A percentile compares a stretch with the other conserved stretches of the same genome.
Evolutionary conservation across 2,113 vertebrate species (phyloP).

Genomic region (Myrmecobius fasciatus): DNA sequence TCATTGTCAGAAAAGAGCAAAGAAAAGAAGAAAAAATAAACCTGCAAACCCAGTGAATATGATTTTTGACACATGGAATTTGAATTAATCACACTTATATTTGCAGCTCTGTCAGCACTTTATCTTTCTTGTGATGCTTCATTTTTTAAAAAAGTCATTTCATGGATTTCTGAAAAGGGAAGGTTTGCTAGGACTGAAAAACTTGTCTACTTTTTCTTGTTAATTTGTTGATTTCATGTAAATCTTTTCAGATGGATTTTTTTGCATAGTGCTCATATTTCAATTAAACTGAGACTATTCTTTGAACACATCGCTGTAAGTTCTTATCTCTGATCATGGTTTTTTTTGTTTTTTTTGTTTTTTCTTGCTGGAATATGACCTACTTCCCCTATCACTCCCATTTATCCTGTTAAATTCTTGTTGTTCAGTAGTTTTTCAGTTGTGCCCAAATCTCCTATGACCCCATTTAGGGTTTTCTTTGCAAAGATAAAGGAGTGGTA

Average conservation of each 20-base stretch:
- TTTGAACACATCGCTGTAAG: not conserved
- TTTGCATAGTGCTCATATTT: not conserved
- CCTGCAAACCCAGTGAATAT: not conserved
- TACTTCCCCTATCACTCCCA: not conserved
- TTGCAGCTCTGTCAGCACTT: not conserved
- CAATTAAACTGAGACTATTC: not conserved
- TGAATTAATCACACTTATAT: not conserved
- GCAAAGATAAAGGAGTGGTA: not conserved
- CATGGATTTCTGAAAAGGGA: not conserved
- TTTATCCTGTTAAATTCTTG: not conserved
- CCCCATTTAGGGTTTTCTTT: not conserved
- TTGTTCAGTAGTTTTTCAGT: not conserved
- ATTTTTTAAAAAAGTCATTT: not conserved
- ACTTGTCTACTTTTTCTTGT: not conserved
- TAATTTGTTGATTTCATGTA: not conserved
- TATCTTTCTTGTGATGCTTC: not conserved
- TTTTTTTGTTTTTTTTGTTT: too few species aligned
- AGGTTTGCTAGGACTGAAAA: not conserved
- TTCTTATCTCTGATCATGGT: not conserved
- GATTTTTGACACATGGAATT: not conserved
- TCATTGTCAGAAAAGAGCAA: not conserved
- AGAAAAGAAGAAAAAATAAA: not conserved
- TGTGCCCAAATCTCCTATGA: not conserved
- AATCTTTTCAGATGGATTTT: not conserved
- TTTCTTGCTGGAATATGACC: not conserved